phyloP scores from a whole-genome alignment of 2,888 invertebrate genomes.

The Brenthis daphne region DNA sequence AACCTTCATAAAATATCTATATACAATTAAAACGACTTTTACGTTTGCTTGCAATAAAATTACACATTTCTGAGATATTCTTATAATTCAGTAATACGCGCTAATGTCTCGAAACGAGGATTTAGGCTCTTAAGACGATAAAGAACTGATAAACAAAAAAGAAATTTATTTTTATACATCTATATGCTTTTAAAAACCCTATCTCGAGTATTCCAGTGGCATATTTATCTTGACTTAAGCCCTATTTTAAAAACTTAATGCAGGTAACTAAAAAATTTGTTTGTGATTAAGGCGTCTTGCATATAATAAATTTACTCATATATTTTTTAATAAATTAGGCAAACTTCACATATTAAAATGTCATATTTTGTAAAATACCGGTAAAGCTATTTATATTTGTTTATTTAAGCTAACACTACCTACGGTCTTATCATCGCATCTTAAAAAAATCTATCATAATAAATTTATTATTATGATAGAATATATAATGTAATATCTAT shows the following conservation, averaged over 20 bases:
- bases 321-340: background rate
- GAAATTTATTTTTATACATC: slow-evolving; percentile 19
- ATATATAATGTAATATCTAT: too few relatives aligned
- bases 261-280: slow-evolving; percentile 4
- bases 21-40: slow-evolving; percentile 23
- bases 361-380: too few relatives aligned
- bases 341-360: too few relatives aligned
- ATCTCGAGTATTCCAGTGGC: slow-evolving; percentile 20
- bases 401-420: too few relatives aligned
- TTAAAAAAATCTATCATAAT: too few relatives aligned
- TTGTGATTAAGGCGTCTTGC: background rate
- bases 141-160: slow-evolving; percentile 24
- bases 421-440: too few relatives aligned
- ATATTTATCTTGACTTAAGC: slow-evolving; percentile 4
- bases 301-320: slow-evolving; percentile 4
- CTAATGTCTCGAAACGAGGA: slow-evolving; percentile 26
- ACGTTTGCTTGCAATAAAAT: slow-evolving; percentile 25
- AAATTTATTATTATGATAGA: too few relatives aligned
- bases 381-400: too few relatives aligned
- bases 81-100: slow-evolving; percentile 19
- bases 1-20: slow-evolving; percentile 14
- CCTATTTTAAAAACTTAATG: slow-evolving; percentile 17
- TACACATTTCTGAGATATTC: slow-evolving; percentile 19
- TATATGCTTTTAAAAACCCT: slow-evolving; percentile 27
- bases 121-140: slow-evolving; percentile 28